A percentile compares a stretch with the other conserved stretches of the same genome.
Conservation (phyloP, 2,888 invertebrate genomes). For the Dasypogon diadema region DNA sequence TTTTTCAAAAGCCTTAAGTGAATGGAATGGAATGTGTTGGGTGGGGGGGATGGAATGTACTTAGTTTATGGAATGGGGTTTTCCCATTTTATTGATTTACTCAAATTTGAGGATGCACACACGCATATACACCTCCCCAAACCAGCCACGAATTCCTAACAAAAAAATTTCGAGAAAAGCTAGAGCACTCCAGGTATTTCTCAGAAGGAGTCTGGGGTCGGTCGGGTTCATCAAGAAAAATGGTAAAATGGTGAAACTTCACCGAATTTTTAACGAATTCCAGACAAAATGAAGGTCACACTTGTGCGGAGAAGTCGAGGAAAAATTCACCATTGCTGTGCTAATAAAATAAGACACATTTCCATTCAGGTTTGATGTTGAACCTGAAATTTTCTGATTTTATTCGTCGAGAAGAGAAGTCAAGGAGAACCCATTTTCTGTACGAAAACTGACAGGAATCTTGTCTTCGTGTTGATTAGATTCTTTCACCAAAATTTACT, state of each 20-base stretch:
- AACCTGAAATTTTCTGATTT: too few species aligned
- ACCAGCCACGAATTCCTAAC: slow-evolving; percentile 13
- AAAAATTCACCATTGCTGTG: too few species aligned
- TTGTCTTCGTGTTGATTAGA: too few species aligned
- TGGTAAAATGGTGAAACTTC: slow-evolving; percentile 5
- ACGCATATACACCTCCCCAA: slow-evolving; percentile 18
- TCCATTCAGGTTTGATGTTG: not conserved
- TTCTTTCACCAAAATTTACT: not conserved
- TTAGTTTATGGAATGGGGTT: not conserved
- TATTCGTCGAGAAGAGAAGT: too few species aligned
- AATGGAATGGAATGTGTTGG: not conserved
- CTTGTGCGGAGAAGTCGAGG: too few species aligned
- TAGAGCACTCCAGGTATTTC: slow-evolving; percentile 12
- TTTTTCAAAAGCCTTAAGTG: not conserved
- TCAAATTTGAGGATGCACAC: slow-evolving; percentile 17
- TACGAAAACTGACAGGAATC: not conserved
- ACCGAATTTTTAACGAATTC: slow-evolving; percentile 14
- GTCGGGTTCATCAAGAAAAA: not conserved
- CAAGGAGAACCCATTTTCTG: too few species aligned
- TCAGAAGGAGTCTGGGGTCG: not conserved
- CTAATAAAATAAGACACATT: not conserved
- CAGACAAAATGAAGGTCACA: slow-evolving; percentile 10
- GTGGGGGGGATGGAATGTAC: not conserved
- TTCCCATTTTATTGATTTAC: slow-evolving; percentile 25
- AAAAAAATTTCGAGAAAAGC: slow-evolving; percentile 23